A percentile compares a stretch with the other conserved stretches of the same genome.
Conservation (phyloP, 2,113 vertebrate species). For the Anguilla rostrata region DNA sequence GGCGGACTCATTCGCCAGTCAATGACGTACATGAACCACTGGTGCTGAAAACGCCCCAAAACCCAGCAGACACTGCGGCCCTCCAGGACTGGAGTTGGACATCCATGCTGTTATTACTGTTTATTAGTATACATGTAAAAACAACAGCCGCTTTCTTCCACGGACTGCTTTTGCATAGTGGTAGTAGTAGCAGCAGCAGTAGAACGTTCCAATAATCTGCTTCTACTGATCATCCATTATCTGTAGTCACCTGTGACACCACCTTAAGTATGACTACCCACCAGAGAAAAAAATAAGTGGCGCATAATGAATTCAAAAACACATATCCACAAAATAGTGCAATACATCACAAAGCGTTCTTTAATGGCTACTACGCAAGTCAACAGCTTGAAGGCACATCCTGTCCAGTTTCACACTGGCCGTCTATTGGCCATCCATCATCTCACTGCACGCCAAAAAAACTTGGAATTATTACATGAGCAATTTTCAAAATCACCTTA, state of each 20-base stretch:
- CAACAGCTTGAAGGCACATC: not conserved
- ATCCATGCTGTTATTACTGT: too few species aligned
- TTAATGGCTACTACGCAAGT: not conserved
- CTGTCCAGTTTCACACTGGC: not conserved
- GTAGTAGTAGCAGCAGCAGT: not conserved
- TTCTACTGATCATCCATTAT: too few species aligned
- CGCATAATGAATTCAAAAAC: not conserved
- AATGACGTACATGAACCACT: too few species aligned
- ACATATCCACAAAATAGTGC: not conserved
- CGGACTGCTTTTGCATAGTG: not conserved
- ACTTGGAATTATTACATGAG: too few species aligned
- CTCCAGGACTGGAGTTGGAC: too few species aligned
- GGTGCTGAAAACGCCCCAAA: too few species aligned
- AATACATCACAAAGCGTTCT: not conserved
- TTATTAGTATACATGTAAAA: too few species aligned
- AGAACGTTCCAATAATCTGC: not conserved
- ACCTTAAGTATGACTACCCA: not conserved
- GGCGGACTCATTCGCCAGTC: too few species aligned
- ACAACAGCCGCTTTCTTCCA: not conserved
- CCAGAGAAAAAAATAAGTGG: not conserved
- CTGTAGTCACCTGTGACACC: not conserved
- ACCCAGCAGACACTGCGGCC: too few species aligned
- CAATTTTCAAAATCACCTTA: too few species aligned
- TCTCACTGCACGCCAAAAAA: not conserved
- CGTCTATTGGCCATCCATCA: not conserved